Percentiles rank a stretch among this genome's conserved stretches.
Conservation (phyloP, 2,888 invertebrate genomes). For the Ditula angustiorana region DNA sequence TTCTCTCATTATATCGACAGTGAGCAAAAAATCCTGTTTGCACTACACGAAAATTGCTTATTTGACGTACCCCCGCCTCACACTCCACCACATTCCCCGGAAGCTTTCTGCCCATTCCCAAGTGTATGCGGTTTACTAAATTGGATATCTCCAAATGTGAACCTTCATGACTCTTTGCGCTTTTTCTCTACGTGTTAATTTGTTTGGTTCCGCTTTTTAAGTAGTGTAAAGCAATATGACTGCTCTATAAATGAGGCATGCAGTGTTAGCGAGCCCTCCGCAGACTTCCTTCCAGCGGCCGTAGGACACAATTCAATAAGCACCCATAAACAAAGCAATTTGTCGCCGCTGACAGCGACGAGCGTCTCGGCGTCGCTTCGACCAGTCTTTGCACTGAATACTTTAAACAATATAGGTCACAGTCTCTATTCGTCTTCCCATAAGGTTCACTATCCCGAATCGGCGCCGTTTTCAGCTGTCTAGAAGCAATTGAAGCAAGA, state of each 20-base stretch:
- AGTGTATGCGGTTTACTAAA: no score
- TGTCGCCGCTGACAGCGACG: conserved; percentile 50
- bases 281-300: conserved; percentile 42
- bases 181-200: not conserved
- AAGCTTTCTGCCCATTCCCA: no score
- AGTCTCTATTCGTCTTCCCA: not conserved
- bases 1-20: no score
- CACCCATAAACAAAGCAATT: conserved; percentile 68
- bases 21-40: no score
- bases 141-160: no score
- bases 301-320: conserved; percentile 60
- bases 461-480: conserved; percentile 10
- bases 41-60: no score
- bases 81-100: no score
- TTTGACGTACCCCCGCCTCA: no score
- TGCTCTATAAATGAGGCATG: not conserved
- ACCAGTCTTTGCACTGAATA: conserved; percentile 26
- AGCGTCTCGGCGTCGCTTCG: conserved; percentile 47
- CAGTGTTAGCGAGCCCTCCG: not conserved
- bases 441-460: conserved; percentile 5
- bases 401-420: conserved; percentile 14
- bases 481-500: conserved; percentile 27
- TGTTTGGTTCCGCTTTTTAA: not conserved
- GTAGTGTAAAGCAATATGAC: not conserved
- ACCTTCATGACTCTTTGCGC: not conserved